Percentiles rank a stretch among this genome's conserved stretches.
phyloP scores from a whole-genome alignment of 2,113 vertebrate species.

The Macrotus californicus region DNA sequence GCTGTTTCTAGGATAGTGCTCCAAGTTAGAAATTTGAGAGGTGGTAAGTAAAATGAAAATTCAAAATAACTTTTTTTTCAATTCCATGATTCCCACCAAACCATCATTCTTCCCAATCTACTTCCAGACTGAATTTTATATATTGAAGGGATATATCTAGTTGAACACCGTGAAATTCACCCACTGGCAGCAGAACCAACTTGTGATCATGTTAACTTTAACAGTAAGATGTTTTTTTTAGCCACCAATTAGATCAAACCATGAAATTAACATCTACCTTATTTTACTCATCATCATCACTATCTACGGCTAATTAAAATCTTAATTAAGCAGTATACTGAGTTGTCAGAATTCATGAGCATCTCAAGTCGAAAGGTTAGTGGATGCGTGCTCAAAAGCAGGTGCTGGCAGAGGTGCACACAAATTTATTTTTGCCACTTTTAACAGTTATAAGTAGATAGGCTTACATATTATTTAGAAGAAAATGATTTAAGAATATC shows the following conservation, averaged over 20 bases:
- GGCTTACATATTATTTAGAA: neutral
- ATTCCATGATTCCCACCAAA: neutral
- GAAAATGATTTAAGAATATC: neutral
- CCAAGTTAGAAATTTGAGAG: neutral
- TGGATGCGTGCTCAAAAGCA: neutral
- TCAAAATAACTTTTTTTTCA: neutral
- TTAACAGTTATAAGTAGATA: neutral
- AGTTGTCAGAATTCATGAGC: neutral
- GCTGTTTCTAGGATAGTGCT: neutral
- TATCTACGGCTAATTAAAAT: neutral
- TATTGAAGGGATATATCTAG: neutral
- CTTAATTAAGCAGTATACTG: conserved; percentile 14
- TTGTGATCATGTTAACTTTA: neutral
- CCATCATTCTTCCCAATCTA: neutral
- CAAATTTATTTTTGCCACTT: neutral
- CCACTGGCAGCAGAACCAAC: neutral
- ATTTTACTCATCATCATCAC: conserved; percentile 29
- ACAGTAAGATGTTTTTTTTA: neutral
- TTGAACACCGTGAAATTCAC: neutral
- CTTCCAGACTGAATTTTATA: neutral
- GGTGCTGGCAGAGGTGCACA: neutral
- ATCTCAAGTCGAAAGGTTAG: neutral
- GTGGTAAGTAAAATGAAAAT: neutral
- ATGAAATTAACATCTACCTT: conserved; percentile 47
- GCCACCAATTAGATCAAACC: neutral